A percentile compares a stretch with the other conserved stretches of the same genome.
These are phyloP conservation scores for Pogona vitticeps DNA, from an alignment of 2,113 vertebrate genomes.

Conservation along the genomic window DNA sequence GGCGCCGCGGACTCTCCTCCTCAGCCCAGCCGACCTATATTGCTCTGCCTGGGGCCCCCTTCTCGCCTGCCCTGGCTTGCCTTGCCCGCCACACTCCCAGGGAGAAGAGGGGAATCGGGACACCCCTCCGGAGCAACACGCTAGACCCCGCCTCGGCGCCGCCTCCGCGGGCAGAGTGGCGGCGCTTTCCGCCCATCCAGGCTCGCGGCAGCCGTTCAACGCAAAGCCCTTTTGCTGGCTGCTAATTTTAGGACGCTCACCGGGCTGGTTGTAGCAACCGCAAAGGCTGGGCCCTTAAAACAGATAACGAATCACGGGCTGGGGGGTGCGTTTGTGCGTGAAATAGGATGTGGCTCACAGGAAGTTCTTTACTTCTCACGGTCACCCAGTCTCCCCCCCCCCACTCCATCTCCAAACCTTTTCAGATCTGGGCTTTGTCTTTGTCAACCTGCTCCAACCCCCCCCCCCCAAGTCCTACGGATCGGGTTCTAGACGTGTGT, in stretches of 20 bases:
- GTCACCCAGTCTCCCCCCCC: too few species aligned
- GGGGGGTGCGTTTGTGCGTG: background rate
- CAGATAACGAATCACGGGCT: background rate
- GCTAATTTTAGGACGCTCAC: conserved; percentile 8
- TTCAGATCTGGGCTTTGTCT: background rate
- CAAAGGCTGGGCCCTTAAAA: background rate
- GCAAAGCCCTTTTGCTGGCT: background rate
- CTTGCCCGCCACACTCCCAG: background rate
- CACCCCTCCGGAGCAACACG: conserved; percentile 21
- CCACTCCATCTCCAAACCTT: background rate
- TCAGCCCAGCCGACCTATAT: background rate
- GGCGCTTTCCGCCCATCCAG: background rate
- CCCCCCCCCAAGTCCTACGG: too few species aligned
- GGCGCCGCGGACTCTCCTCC: background rate
- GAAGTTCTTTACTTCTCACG: background rate
- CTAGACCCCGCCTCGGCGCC: conserved; percentile 15
- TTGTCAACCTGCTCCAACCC: too few species aligned
- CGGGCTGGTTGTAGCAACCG: background rate
- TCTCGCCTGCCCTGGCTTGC: background rate
- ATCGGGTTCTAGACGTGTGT: too few species aligned
- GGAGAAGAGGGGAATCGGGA: background rate
- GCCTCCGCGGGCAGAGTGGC: conserved; percentile 20
- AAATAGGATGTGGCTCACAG: background rate
- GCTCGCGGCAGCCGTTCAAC: conserved; percentile 6
- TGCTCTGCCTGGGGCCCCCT: background rate